Evolutionary conservation across 53 echinoderm and acorn worm species (phyloP), one percentile per base, ranked within the genome.

Genomic region (Echinometra lucunter): DNA sequence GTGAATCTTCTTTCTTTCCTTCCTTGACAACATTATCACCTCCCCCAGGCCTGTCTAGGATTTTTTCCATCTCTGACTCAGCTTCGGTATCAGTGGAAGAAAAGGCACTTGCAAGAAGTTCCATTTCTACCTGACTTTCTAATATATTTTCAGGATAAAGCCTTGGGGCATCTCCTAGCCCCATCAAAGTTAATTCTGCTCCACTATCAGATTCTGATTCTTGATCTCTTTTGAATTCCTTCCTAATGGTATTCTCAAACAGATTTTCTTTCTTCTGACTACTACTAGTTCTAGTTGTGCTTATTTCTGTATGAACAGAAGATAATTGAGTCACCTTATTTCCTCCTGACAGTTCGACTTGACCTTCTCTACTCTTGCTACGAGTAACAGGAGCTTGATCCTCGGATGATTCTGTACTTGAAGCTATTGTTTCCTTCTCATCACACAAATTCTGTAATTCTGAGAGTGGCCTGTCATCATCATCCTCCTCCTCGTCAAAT

Each of bases 401-500:
- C 4, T 45, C 94, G 15, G 44, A 35, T 37, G 74, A 44, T 45
- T 75, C 53, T 6, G 82, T 44, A 40, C 15, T 83, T 40, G 47
- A 18, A n/a, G 56, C 45, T 40, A 16, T n/a, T n/a, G n/a, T 12
- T 58, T 94, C 44, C 44, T 83, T 53, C 74, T 53, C 60, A 63
- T 55, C 82, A 83, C 60, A 82, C 7, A 60, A 25, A 66, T 63
- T 63, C 82, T 57, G 19, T 32, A 83, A 45, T 23, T 94, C 85
- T 83, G 94, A 82, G 9, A 83, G 94, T 85, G 82, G 82, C 19
- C 57, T 96, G 42, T 85, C 78, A 75, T 58, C 53, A 23, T 92
- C 92, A 25, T 96, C 95, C 18, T 85, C 94, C 0, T 94, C 94
- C 66, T 95, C 95, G 32, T 91, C 94, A 94, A 94, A 94, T 35